A percentile compares a stretch with the other conserved stretches of the same genome.
Conservation (phyloP, 2,888 invertebrate genomes). For the Troides helena region DNA sequence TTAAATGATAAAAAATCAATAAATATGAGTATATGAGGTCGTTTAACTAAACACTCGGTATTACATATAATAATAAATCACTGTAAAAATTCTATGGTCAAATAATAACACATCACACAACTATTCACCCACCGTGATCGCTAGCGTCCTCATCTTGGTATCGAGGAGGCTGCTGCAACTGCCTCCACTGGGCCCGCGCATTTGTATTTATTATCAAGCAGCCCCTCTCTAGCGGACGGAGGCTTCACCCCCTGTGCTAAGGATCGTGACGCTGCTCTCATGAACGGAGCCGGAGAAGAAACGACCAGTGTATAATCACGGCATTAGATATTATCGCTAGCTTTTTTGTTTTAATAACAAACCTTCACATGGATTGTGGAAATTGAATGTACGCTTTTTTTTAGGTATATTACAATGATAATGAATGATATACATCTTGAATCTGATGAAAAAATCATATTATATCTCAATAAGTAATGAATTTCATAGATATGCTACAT, state of each 20-base stretch:
- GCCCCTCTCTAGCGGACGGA: conserved; percentile 55
- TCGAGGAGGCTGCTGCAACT: conserved; percentile 62
- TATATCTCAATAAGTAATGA: no score
- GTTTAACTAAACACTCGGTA: no score
- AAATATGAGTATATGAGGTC: no score
- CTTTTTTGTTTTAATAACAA: not conserved
- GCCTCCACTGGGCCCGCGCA: conserved; percentile 42
- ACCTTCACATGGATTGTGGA: no score
- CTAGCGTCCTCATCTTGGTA: conserved; percentile 68
- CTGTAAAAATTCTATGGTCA: not conserved
- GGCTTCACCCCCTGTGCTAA: conserved; percentile 35
- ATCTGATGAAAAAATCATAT: no score
- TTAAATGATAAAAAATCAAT: no score
- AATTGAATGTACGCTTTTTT: no score
- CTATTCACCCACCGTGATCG: conserved; percentile 63
- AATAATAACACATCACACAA: conserved; percentile 39
- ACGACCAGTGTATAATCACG: conserved; percentile 13
- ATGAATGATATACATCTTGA: no score
- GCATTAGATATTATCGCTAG: not conserved
- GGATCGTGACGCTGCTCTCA: conserved; percentile 38
- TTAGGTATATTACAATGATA: no score
- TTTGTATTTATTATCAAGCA: conserved; percentile 54
- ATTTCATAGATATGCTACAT: no score
- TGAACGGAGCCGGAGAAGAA: conserved; percentile 37
- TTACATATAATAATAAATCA: not conserved